Base-by-base conservation (phyloP, 2,113 vertebrate genomes). In the Eleginops maclovinus region DNA sequence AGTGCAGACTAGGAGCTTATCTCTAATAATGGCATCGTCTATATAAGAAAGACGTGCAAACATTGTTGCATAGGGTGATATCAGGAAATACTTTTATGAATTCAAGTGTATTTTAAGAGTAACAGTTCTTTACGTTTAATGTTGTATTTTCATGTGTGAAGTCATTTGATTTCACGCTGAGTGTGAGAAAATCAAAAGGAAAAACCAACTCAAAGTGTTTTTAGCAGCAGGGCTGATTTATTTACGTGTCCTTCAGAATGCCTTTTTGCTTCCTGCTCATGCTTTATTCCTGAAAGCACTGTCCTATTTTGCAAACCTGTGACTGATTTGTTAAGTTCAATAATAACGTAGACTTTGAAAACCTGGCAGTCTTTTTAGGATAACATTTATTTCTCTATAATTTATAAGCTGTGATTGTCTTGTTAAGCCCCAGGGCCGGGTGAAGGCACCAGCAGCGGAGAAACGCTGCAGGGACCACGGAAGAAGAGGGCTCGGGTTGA, bases 401-500 rank as follows among this genome's bases (percentile, higher is more conserved):
- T 65, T 1, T 28, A 0, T 40, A 28, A 62, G 24, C 17, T 71
- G 28, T 72, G 28, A 36, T 68, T 66, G 49, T 88, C 11, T 55
- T 72, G 9, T 87, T 13, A 56, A 99, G 97, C 95, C 81, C 97
- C 97, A 82, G 97, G 96, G 46, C 96, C 95, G 78, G 97, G 97
- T 58, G 98, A 99, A 86, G 97, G 98, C 9, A 97, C 97, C 87
- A 97, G 98, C 80, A 96, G 95, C 49, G 97, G 96, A 58, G 98
- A 99, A 89, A 96, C 95, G 14, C 96, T 96, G 54, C 98, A 97
- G 89, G 97, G 96, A n/a, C 97, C 97, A 11, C 94, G 98, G 85
- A 99, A 99, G 95, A 99, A 99, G 86, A 95, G 98, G 88, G 97
- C 98, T 21, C 96, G 98, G 6, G 97, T 98, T 4, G 98, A 99